Conservation (phyloP, 1,140 invertebrate species). For the Acromyrmex charruanus region DNA sequence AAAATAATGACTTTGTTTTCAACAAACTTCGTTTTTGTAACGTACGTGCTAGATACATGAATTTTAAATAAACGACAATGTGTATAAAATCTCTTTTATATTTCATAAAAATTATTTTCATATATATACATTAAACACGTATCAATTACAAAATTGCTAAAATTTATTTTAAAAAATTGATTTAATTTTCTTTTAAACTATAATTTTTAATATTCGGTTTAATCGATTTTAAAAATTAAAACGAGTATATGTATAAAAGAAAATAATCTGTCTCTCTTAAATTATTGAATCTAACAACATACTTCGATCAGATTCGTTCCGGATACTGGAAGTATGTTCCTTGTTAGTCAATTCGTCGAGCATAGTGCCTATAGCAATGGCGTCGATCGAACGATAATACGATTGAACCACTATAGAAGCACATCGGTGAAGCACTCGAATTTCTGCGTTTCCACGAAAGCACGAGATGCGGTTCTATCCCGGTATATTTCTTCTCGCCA, state of each 20-base stretch:
- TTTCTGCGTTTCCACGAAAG: slow-evolving; percentile 50
- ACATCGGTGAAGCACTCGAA: slow-evolving; percentile 32
- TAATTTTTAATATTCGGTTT: background rate
- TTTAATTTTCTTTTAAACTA: background rate
- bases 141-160: no score
- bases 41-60: no score
- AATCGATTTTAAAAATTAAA: background rate
- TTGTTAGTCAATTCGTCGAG: slow-evolving; percentile 34
- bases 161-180: no score
- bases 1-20: background rate
- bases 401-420: slow-evolving; percentile 45
- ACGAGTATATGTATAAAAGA: background rate
- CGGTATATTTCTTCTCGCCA: slow-evolving; percentile 35
- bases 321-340: slow-evolving; percentile 7
- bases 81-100: no score
- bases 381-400: slow-evolving; percentile 61
- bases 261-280: background rate
- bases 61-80: no score
- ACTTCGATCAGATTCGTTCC: slow-evolving; percentile 1
- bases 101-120: no score
- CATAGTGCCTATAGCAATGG: background rate
- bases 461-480: slow-evolving; percentile 56
- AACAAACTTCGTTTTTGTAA: background rate
- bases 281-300: slow-evolving; percentile 25
- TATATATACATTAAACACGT: no score